Evolutionary conservation across 2,888 invertebrate species (phyloP), one percentile per base, ranked within the genome.

Genomic region (Drosophila sordidapex): DNA sequence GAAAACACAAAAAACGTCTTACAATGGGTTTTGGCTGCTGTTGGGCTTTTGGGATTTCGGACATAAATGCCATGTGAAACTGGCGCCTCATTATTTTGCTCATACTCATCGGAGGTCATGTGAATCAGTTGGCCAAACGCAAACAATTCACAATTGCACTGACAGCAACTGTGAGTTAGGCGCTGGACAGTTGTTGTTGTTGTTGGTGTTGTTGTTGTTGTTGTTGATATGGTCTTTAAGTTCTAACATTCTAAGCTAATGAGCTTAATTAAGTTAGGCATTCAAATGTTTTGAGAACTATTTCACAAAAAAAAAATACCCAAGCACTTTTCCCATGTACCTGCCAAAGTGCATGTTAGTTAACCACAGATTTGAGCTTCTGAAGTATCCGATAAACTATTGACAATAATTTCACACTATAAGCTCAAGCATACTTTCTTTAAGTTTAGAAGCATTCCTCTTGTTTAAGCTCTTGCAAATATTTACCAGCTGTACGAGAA

Each of bases 51-150:
- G 10, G 31, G 53, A 61, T 62, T 56, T 63, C 35, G 40, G 31
- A 21, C 52, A 35, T 49, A 54, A 71, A 72, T 54, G 49, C 15
- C 58, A 62, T 65, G 76, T 60, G 65, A 70, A 54, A 33, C 35
- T 38, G 15, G 46, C 46, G 60, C 38, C 71, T 60, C 52, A 71
- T 70, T 62, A 51, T 57, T 57, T 43, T 43, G 33, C 61, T 15
- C 52, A 40, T 18, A 70, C 33, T 48, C 33, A 33, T 40, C n/a
- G 69, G 62, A 76, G 82, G 87, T 83, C 87, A 81, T 83, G 83
- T 71, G 84, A 87, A 89, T 56, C 70, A 72, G 63, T 77, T 82
- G 54, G 36, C 51, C 58, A 72, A 72, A 65, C 73, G 56, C 54
- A 65, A 65, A 62, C 61, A 73, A 58, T 70, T 49, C 56, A 56